Base-by-base conservation (phyloP, 2,113 vertebrate genomes). In the Haplotaxodon microlepis region DNA sequence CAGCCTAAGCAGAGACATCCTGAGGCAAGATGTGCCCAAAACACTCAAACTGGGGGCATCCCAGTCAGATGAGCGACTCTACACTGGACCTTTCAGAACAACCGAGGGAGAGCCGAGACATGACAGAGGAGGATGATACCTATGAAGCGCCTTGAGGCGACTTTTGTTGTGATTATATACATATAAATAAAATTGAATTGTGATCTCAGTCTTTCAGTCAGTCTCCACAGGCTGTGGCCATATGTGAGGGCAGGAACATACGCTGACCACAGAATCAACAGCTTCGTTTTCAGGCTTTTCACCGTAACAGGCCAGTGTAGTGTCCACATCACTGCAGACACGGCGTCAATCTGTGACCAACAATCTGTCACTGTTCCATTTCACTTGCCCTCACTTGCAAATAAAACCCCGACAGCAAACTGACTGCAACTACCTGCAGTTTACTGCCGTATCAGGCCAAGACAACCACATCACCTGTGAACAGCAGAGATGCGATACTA, bases 271-370 rank as follows among this genome's bases (percentile, higher is more conserved):
- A 34, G 9, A 54, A 63, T 34, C 29, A 19, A 11, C 59, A 19
- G 29, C 59, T 63, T 34, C 1, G 5, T 1, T 19, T 19, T 19
- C 59, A 63, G 59, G 2, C 16, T 0, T 34, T 0, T 11, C 59
- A 7, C 29, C 5, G 1, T 4, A 34, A 63, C 61, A 38, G 47
- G 47, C 6, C 13, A 45, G 59, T 2, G 1, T 0, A 8, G 61
- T n/a, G 61, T 12, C 31, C 61, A 36, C 61, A 38, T 36, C 61
- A 5, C 61, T 36, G 61, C 54, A 57, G 54, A 27, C 54, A 13
- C 12, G 0, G 54, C 31, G 17, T n/a, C 61, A 5, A 19, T 19
- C 59, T 29, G 7, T 31, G 27, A 61, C 17, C 57, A 61, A 17
- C 3, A 31, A 34, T 0, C 29, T 36, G 59, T n/a, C 1, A 36